Base-by-base conservation (phyloP, 1,140 invertebrate species). In the Listronotus bonariensis region DNA sequence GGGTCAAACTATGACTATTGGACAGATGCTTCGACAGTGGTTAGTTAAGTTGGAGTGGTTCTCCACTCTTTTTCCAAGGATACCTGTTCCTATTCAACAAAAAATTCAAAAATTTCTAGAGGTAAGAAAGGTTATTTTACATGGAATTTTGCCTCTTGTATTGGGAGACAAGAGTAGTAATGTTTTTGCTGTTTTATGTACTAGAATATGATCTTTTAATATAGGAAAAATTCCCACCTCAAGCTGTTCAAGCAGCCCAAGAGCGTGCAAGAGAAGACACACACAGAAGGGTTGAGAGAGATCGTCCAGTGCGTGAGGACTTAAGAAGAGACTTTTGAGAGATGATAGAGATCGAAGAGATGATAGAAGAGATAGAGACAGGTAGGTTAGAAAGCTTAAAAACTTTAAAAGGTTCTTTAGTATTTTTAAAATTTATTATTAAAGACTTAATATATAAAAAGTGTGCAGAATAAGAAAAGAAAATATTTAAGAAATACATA, bases 21-120 rank as follows among this genome's bases (percentile, higher is more conserved):
- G 98, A 0, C 90, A 96, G 72, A 90, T 99, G 81, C 83, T 96
- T 0, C 87, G 95, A 45, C 93, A 95, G 75, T 96, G 96, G 85
- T 83, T 99, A 14, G 92, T 93, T 26, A 98, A 99, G 79, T 80
- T 99, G 43, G 97, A 99, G 74, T 97, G 95, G 95, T 99, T 97
- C 82, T 95, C 93, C 3, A 99, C 97, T 6, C 82, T 99, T 11
- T 99, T 99, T 78, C 98, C 98, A 0, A 85, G 98, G 67, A 99
- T 99, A 80, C 97, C 98, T n/a, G 97, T 99, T 36, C 97, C 97
- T 12, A 97, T 99, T 72, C 96, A 99, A 81, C 96, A 92, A 77
- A 89, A 90, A 77, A 85, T 94, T 64, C 91, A 95, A 76, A 88
- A 88, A 73, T 88, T 86, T 72, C 77, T 91, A 61, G 81, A 83